A percentile compares a stretch with the other conserved stretches of the same genome.
These are phyloP conservation scores for Neoseiulus cucumeris DNA, from an alignment of 1,140 invertebrate species.

Conservation along the genomic window DNA sequence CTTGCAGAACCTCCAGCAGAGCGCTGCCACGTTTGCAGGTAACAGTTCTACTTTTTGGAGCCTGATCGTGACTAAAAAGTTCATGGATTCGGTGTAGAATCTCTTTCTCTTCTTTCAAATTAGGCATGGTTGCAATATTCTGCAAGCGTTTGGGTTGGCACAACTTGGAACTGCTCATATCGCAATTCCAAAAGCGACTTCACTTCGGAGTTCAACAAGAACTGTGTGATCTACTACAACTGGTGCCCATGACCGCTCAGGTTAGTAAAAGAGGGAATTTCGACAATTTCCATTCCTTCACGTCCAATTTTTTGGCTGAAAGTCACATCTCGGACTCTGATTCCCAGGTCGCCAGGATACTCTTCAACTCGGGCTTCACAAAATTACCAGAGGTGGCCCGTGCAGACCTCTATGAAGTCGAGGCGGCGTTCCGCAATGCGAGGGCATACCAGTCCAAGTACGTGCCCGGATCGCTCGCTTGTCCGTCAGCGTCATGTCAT, in stretches of 20 bases:
- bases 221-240: conserved; percentile 66
- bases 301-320: no score
- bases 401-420: conserved; percentile 43
- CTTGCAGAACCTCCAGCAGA: conserved; percentile 73
- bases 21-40: conserved; percentile 87
- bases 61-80: background rate
- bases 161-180: conserved; percentile 65
- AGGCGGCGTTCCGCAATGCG: conserved; percentile 51
- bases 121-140: conserved; percentile 77
- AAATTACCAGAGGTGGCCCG: conserved; percentile 52
- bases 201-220: conserved; percentile 85
- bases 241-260: conserved; percentile 60
- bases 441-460: conserved; percentile 46
- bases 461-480: background rate
- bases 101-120: conserved; percentile 19
- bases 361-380: conserved; percentile 65
- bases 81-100: conserved; percentile 8
- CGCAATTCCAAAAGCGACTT: conserved; percentile 76
- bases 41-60: conserved; percentile 22
- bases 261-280: conserved; percentile 35
- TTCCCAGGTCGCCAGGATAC: conserved; percentile 30
- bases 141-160: conserved; percentile 80
- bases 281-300: no score
- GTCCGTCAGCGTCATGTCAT: no score
- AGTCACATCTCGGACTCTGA: background rate